Conservation (phyloP, 2,797 vertebrate species). For the Arrhamphus sclerolepis region DNA sequence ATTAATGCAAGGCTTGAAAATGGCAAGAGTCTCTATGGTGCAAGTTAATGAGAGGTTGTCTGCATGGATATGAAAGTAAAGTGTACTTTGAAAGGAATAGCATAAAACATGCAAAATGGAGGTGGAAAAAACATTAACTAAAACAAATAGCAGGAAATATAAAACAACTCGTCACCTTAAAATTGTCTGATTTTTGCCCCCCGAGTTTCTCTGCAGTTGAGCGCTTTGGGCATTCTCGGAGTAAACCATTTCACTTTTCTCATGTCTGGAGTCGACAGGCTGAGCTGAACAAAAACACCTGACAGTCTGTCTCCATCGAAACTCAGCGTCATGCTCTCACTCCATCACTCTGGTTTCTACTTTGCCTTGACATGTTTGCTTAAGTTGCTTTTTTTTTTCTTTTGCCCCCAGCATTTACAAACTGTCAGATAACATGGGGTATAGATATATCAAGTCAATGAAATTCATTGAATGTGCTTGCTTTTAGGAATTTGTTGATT, state of each 20-base stretch:
- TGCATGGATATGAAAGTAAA: slow-evolving; percentile 37
- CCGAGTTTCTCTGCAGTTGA: slow-evolving; percentile 54
- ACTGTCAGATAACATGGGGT: slow-evolving; percentile 64
- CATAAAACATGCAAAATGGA: slow-evolving; percentile 11
- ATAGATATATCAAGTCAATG: slow-evolving; percentile 55
- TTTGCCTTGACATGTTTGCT: slow-evolving; percentile 63
- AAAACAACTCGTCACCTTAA: slow-evolving; percentile 53
- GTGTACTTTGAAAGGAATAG: slow-evolving; percentile 45
- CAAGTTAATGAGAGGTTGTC: slow-evolving; percentile 59
- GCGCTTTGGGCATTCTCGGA: slow-evolving; percentile 63
- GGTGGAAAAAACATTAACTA: slow-evolving; percentile 58
- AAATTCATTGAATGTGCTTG: slow-evolving; percentile 42
- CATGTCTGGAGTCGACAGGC: slow-evolving; percentile 70
- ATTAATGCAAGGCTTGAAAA: slow-evolving; percentile 40
- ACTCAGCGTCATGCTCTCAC: slow-evolving; percentile 46
- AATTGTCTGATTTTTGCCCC: slow-evolving; percentile 38
- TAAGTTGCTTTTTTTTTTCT: slow-evolving; percentile 13
- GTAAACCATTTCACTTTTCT: slow-evolving; percentile 71
- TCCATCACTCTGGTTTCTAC: slow-evolving; percentile 65
- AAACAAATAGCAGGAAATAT: slow-evolving; percentile 56
- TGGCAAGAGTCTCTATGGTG: slow-evolving; percentile 23
- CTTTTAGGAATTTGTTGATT: slow-evolving; percentile 42
- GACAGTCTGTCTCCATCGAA: slow-evolving; percentile 58
- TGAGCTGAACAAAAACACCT: slow-evolving; percentile 68
- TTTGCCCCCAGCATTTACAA: slow-evolving; percentile 47